Percentiles rank a stretch among this genome's conserved stretches.
These are phyloP conservation scores for Folsomia manolachei DNA, from an alignment of 2,888 invertebrate genomes.

Conservation along the genomic window DNA sequence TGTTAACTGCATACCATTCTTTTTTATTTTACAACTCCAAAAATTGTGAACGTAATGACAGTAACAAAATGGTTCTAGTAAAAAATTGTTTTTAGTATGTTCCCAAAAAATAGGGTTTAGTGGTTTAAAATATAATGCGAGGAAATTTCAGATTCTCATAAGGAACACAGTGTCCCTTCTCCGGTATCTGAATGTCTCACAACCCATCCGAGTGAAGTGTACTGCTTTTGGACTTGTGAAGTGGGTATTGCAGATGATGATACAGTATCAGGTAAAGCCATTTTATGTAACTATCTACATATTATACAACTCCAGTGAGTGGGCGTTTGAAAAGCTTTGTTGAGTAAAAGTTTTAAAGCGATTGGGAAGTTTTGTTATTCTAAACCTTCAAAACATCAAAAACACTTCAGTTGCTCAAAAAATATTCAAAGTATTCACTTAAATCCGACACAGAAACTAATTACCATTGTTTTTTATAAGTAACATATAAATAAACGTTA, in stretches of 20 bases:
- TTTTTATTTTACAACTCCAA: background rate
- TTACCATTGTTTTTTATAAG: background rate
- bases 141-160: constrained; percentile 35
- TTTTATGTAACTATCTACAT: constrained; percentile 2
- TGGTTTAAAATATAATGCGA: too few species aligned
- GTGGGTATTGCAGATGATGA: constrained; percentile 29
- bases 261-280: constrained; percentile 26
- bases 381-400: too few species aligned
- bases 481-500: background rate
- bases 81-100: too few species aligned
- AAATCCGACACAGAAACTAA: too few species aligned
- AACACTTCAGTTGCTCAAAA: too few species aligned
- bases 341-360: background rate
- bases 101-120: too few species aligned
- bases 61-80: too few species aligned
- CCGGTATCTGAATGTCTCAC: constrained; percentile 30
- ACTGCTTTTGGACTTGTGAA: constrained; percentile 30
- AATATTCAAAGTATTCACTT: too few species aligned
- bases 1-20: background rate
- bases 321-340: background rate
- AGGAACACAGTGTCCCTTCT: constrained; percentile 38
- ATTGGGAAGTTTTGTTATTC: too few species aligned
- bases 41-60: too few species aligned
- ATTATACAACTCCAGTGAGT: background rate
- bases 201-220: constrained; percentile 26